phyloP scores from a whole-genome alignment of 1,140 invertebrate genomes.

The Eriocheir sinensis region DNA sequence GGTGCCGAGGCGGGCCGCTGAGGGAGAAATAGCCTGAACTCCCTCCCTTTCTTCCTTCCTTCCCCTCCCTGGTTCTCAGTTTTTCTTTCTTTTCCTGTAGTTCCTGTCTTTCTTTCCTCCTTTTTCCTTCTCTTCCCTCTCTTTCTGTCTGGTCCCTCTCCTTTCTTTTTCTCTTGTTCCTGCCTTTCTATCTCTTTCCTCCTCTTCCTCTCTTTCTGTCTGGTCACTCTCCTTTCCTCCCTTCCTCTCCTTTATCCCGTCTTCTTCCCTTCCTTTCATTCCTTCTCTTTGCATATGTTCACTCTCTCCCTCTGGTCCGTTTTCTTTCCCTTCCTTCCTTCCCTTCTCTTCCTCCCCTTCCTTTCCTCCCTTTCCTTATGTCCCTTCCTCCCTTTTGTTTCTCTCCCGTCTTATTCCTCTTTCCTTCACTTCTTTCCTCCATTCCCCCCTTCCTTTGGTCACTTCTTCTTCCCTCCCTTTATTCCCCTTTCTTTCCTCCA shows the following conservation, averaged over 20 bases:
- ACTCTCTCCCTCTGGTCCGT: background rate
- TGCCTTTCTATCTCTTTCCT: background rate
- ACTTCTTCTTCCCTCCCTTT: too few species aligned
- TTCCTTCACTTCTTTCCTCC: too few species aligned
- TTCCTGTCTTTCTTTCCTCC: conserved; percentile 11
- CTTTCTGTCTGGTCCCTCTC: background rate
- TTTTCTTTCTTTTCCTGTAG: background rate
- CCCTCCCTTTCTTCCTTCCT: background rate
- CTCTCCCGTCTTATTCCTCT: background rate
- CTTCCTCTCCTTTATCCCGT: too few species aligned
- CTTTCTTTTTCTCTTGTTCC: background rate
- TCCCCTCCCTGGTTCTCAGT: background rate
- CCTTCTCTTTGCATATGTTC: background rate
- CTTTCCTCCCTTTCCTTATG: background rate
- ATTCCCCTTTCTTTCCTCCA: too few species aligned
- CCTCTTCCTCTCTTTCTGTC: background rate
- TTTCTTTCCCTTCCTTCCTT: background rate
- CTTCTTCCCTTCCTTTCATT: background rate
- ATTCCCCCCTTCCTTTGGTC: too few species aligned
- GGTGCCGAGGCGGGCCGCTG: background rate
- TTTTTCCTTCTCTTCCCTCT: background rate
- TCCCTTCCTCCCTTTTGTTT: background rate
- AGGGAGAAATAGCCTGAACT: background rate
- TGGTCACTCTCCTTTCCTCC: background rate
- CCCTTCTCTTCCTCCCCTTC: too few species aligned